These are phyloP conservation scores for Mesitornis unicolor DNA, from an alignment of 2,113 vertebrate genomes.

Conservation along the genomic window DNA sequence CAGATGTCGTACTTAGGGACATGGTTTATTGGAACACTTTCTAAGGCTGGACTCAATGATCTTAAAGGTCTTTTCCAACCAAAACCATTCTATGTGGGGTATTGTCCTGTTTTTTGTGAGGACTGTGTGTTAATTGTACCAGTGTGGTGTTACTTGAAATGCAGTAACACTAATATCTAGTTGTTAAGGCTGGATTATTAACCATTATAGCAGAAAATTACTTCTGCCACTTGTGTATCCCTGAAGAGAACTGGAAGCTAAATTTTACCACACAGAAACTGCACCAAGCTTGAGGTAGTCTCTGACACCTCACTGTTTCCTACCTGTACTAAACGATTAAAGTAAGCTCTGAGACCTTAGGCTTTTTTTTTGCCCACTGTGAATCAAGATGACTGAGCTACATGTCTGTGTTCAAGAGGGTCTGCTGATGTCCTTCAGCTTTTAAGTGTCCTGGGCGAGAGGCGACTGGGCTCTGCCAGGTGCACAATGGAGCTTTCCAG, in stretches of 20 bases:
- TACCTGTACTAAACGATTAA: neutral
- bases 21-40: too few relatives aligned
- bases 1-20: too few relatives aligned
- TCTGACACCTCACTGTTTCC: too few relatives aligned
- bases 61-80: too few relatives aligned
- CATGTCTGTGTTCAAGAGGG: fast-evolving
- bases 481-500: fast-evolving
- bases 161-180: neutral
- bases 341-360: neutral
- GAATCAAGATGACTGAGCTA: neutral
- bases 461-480: neutral
- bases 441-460: too few relatives aligned
- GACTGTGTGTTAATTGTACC: fast-evolving
- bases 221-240: neutral
- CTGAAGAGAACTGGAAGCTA: neutral
- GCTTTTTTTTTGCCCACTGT: fast-evolving
- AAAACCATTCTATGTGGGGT: too few relatives aligned
- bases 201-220: neutral
- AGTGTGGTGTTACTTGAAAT: neutral
- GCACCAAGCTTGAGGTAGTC: too few relatives aligned
- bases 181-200: neutral
- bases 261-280: neutral
- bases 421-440: fast-evolving
- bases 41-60: too few relatives aligned
- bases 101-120: neutral